phyloP scores from a whole-genome alignment of 2,888 invertebrate species.

The Acrocyrtus sp. region DNA sequence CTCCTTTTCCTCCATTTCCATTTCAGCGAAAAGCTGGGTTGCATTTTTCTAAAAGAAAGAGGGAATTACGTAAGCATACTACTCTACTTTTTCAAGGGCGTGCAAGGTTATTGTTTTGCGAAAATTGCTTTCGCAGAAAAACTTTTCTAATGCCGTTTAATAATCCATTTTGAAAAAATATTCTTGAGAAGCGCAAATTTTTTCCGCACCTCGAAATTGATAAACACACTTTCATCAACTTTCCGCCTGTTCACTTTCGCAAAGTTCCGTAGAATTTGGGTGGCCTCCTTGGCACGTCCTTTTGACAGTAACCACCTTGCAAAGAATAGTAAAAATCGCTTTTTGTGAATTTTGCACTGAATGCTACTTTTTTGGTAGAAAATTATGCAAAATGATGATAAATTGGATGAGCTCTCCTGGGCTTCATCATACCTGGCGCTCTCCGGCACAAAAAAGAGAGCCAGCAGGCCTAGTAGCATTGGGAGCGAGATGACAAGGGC shows the following conservation, averaged over 20 bases:
- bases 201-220: slow-evolving; percentile 74
- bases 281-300: slow-evolving; percentile 82
- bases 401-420: neutral
- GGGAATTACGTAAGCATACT: too few relatives aligned
- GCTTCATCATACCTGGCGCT: slow-evolving; percentile 76
- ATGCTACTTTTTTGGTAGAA: neutral
- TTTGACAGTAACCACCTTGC: slow-evolving; percentile 87
- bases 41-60: slow-evolving; percentile 74
- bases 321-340: slow-evolving; percentile 4
- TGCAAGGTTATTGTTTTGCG: too few relatives aligned
- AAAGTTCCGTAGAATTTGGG: slow-evolving; percentile 81
- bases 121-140: too few relatives aligned
- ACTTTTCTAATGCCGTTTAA: neutral
- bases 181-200: too few relatives aligned
- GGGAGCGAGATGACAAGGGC: slow-evolving; percentile 85
- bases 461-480: slow-evolving; percentile 67
- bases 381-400: slow-evolving; percentile 7
- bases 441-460: slow-evolving; percentile 70
- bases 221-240: slow-evolving; percentile 78
- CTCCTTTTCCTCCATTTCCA: slow-evolving; percentile 72
- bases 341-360: neutral
- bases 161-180: neutral
- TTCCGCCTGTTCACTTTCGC: slow-evolving; percentile 81
- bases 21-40: slow-evolving; percentile 66
- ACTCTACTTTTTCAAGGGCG: too few relatives aligned